Percentiles rank a stretch among this genome's conserved stretches.
Evolutionary conservation across 2,797 vertebrate genomes (phyloP).

Genomic region (Etheostoma nigrum): DNA sequence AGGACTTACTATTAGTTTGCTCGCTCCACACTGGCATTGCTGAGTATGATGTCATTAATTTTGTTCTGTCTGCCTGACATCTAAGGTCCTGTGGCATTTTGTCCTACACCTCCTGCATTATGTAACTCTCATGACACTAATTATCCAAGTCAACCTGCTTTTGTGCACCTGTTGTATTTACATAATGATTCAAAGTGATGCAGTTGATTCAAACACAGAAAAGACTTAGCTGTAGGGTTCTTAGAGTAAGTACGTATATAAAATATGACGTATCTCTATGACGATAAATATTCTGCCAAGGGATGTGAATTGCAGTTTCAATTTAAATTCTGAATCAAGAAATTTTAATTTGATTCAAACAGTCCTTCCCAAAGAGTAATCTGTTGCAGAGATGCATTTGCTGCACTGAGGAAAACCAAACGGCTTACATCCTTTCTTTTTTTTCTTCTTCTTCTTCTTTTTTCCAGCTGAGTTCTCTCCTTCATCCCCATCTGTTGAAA

Average conservation of each 20-base stretch:
- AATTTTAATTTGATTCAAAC: neutral
- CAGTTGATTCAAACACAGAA: neutral
- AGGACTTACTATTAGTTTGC: neutral
- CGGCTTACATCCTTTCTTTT: constrained; percentile 94
- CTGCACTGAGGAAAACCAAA: constrained; percentile 3
- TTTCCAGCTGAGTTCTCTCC: constrained; percentile 92
- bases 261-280: neutral
- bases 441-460: constrained; percentile 98
- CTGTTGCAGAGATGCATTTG: neutral
- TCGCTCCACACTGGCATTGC: neutral
- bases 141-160: constrained; percentile 44
- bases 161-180: constrained; percentile 44
- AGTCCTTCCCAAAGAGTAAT: neutral
- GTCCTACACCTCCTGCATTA: constrained; percentile 26
- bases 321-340: neutral
- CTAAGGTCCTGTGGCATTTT: constrained; percentile 41
- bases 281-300: neutral
- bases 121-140: constrained; percentile 41
- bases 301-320: neutral
- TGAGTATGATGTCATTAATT: constrained; percentile 27
- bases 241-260: neutral
- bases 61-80: constrained; percentile 14
- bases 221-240: neutral
- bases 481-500: constrained; percentile 92
- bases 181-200: constrained; percentile 6